These are phyloP conservation scores for Drosophila pruinosa DNA, from an alignment of 1,140 invertebrate genomes.

Conservation along the genomic window DNA sequence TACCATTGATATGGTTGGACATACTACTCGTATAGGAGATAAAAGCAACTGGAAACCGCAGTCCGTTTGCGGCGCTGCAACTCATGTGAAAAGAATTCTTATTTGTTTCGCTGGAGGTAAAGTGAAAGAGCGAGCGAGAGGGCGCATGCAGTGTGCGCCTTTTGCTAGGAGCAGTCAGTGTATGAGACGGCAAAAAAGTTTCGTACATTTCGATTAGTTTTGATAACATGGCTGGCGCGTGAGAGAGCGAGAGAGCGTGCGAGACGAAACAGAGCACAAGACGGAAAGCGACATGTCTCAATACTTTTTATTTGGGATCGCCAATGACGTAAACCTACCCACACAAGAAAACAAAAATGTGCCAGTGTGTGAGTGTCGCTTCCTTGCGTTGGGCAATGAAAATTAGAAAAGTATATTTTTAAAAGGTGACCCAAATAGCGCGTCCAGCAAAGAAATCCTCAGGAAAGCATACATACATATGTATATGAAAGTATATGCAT, in stretches of 20 bases:
- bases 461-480: constrained; percentile 35
- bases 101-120: constrained; percentile 9
- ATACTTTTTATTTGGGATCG: constrained; percentile 28
- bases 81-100: constrained; percentile 49
- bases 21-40: constrained; percentile 51
- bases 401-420: constrained; percentile 69
- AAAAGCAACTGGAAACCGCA: constrained; percentile 50
- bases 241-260: constrained; percentile 5
- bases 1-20: constrained; percentile 44
- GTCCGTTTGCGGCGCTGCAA: constrained; percentile 21
- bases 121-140: neutral
- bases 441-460: constrained; percentile 62
- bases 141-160: neutral
- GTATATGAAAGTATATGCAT: neutral
- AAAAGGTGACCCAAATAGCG: constrained; percentile 67
- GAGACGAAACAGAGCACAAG: neutral
- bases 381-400: constrained; percentile 58
- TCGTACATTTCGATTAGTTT: constrained; percentile 12
- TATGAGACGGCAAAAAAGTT: constrained; percentile 11
- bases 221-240: constrained; percentile 20
- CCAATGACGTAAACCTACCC: constrained; percentile 31
- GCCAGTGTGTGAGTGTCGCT: neutral
- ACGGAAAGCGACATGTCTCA: constrained; percentile 12
- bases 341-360: neutral
- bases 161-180: constrained; percentile 16